Conservation (phyloP, 2,888 invertebrate species). For the Platypus cylindrus region DNA sequence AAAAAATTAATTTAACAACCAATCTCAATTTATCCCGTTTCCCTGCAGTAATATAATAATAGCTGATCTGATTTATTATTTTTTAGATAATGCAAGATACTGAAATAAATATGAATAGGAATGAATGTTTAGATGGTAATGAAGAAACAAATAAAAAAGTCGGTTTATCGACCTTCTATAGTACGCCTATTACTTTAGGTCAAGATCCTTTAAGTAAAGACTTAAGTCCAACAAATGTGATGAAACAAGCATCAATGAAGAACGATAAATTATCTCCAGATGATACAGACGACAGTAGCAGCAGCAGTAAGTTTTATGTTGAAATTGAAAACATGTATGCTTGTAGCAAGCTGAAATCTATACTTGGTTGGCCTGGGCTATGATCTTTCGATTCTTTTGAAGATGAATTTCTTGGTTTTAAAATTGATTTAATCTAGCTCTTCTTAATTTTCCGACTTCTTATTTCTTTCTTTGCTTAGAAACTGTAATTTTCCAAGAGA, state of each 20-base stretch:
- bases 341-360: no score
- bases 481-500: slow-evolving; percentile 12
- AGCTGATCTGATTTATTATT: no score
- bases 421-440: no score
- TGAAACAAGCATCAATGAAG: slow-evolving; percentile 72
- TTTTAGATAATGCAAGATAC: slow-evolving; percentile 11
- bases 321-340: not conserved
- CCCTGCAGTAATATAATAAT: no score
- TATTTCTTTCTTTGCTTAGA: no score
- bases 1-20: no score
- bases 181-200: slow-evolving; percentile 29
- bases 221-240: slow-evolving; percentile 41
- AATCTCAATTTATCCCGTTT: no score
- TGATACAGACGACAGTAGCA: slow-evolving; percentile 36
- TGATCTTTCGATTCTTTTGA: no score
- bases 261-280: slow-evolving; percentile 65
- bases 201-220: slow-evolving; percentile 28
- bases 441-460: no score
- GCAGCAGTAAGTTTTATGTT: slow-evolving; percentile 12
- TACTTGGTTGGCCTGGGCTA: no score
- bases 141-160: slow-evolving; percentile 30
- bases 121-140: slow-evolving; percentile 21
- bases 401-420: no score
- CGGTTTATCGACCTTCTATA: slow-evolving; percentile 42
- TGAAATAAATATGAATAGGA: slow-evolving; percentile 20